Base-by-base conservation (phyloP, 2,888 invertebrate genomes). In the Drosophila neotestacea region DNA sequence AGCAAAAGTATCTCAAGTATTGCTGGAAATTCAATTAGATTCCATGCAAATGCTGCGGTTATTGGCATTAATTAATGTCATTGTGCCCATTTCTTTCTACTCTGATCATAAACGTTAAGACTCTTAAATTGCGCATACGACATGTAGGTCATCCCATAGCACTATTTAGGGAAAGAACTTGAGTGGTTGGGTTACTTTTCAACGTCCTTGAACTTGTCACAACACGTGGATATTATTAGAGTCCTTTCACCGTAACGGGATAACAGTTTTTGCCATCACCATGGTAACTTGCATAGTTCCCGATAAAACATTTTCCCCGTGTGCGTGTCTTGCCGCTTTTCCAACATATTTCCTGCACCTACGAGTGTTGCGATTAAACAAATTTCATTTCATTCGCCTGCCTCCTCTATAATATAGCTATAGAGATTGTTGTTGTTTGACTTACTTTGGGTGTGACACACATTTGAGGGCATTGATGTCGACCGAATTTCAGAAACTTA, bases 161-260 rank as follows among this genome's bases (percentile, higher is more conserved):
- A 28, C n/a, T 36, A 27, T 11, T 50, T 22, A 9, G 7, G 27
- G 28, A 11, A 10, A n/a, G 7, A 42, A n/a, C 28, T 44, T 28
- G 9, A n/a, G 38, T 39, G 11, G 10, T n/a, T 11, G 16, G 50
- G 28, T 55, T 51, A 30, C 27, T 36, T 48, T 72, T 64, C 78
- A 85, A 89, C 85, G 89, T 86, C 90, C 90, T 90, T 90, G 89
- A 90, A 90, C 90, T 90, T 90, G 90, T 77, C 80, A 69, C 48
- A 13, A 56, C 30, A 38, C 51, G 47, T 38, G 34, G 62, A 70
- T 63, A 63, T 64, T 46, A 36, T 55, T 30, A 55, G 70, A 56
- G 64, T 80, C 66, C 70, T 67, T 73, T 61, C 46, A 66, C 51
- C 54, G 13, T 68, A 82, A 73, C 82, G 74, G 88, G 83, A 88